These are phyloP conservation scores for Canis aureus DNA, from an alignment of 2,113 vertebrate species.

Conservation along the genomic window DNA sequence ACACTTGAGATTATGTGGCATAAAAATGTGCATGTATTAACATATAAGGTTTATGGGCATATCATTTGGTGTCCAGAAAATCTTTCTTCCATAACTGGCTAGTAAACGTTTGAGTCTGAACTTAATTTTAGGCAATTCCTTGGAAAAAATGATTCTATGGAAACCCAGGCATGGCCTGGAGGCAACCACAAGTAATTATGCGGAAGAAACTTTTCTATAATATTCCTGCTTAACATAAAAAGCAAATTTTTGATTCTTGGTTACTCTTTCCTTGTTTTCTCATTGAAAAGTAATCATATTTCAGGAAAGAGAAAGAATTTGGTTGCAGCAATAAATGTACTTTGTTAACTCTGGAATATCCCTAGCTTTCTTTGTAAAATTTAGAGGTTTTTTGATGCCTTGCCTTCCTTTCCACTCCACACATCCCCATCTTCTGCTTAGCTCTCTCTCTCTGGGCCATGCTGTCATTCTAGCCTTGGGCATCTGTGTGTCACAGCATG, in stretches of 20 bases:
- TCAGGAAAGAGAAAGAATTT: neutral
- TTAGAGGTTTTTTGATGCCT: neutral
- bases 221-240: conserved; percentile 25
- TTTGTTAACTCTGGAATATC: neutral
- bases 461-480: neutral
- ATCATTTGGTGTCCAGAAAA: conserved; percentile 48
- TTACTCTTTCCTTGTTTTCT: conserved; percentile 20
- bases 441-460: neutral
- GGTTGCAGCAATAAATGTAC: neutral
- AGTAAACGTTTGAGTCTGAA: conserved; percentile 66
- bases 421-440: rapidly evolving
- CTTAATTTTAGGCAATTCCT: conserved; percentile 66
- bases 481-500: neutral
- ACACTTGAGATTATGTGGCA: conserved; percentile 19
- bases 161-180: conserved; percentile 56
- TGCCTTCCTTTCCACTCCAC: neutral
- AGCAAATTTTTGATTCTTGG: neutral
- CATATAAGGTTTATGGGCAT: neutral
- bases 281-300: neutral
- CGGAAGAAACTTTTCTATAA: conserved; percentile 41
- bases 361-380: neutral
- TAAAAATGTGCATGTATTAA: conserved; percentile 27
- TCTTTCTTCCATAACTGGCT: conserved; percentile 55
- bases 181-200: conserved; percentile 18
- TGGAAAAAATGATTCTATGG: conserved; percentile 74